These are phyloP conservation scores for Cryptoprocta ferox DNA, from an alignment of 2,797 vertebrate species.

Conservation along the genomic window DNA sequence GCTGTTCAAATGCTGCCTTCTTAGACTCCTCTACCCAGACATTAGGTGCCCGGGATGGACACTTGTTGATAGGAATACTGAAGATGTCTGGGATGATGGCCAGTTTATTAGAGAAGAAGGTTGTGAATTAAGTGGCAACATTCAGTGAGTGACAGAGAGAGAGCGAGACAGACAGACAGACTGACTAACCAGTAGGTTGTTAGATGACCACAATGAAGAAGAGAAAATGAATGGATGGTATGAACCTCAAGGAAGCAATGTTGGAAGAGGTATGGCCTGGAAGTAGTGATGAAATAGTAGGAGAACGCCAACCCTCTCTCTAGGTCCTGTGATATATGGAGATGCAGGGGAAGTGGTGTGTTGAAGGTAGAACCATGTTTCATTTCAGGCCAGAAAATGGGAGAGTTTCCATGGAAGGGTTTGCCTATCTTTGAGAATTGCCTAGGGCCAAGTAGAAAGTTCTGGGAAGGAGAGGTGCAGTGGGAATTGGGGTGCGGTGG, in stretches of 20 bases:
- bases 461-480: neutral
- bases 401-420: constrained; percentile 25
- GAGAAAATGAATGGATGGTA: neutral
- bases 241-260: neutral
- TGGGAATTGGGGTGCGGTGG: neutral
- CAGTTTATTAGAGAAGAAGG: neutral
- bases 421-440: constrained; percentile 35
- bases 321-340: neutral
- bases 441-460: neutral
- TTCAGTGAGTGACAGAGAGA: neutral
- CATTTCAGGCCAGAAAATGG: neutral
- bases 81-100: neutral
- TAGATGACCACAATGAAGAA: neutral
- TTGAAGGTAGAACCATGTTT: neutral
- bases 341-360: neutral
- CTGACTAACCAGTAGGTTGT: neutral
- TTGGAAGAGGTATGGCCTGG: neutral
- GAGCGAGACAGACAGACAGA: neutral
- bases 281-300: neutral
- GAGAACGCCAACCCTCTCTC: neutral
- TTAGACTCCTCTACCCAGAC: neutral
- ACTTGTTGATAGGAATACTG: neutral
- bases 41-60: neutral
- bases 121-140: neutral
- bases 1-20: neutral